Conservation (phyloP, 1,140 invertebrate species). For the Drosophila suzukii region DNA sequence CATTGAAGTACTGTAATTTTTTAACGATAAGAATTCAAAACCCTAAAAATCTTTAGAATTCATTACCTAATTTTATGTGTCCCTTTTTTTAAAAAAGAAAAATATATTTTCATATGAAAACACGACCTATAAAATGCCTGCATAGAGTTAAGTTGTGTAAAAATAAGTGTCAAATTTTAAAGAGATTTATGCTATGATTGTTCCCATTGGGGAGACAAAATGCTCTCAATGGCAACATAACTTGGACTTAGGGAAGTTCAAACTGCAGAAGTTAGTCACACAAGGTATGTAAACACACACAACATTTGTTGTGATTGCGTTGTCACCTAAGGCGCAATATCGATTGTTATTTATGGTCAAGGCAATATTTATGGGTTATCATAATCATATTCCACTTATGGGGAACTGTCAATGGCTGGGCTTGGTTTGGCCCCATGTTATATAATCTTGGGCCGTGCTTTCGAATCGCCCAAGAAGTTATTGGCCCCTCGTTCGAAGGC, state of each 20-base stretch:
- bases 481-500: slow-evolving; percentile 30
- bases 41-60: too few relatives aligned
- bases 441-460: slow-evolving; percentile 51
- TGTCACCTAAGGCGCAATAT: slow-evolving; percentile 29
- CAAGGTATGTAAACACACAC: neutral
- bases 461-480: slow-evolving; percentile 51
- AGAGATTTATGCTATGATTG: neutral
- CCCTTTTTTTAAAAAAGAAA: too few relatives aligned
- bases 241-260: slow-evolving; percentile 6
- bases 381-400: slow-evolving; percentile 42
- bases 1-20: too few relatives aligned
- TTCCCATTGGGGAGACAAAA: neutral
- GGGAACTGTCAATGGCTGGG: slow-evolving; percentile 43
- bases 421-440: slow-evolving; percentile 23
- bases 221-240: neutral
- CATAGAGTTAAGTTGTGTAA: too few relatives aligned
- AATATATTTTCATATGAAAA: too few relatives aligned
- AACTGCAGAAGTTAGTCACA: slow-evolving; percentile 4
- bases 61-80: too few relatives aligned
- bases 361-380: slow-evolving; percentile 42
- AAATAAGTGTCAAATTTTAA: neutral
- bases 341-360: slow-evolving; percentile 32
- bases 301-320: slow-evolving; percentile 17
- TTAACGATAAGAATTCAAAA: too few relatives aligned
- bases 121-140: too few relatives aligned